Evolutionary conservation across 2,888 invertebrate species (phyloP), one percentile per base, ranked within the genome.

Genomic region (Hoplodrina ambigua): DNA sequence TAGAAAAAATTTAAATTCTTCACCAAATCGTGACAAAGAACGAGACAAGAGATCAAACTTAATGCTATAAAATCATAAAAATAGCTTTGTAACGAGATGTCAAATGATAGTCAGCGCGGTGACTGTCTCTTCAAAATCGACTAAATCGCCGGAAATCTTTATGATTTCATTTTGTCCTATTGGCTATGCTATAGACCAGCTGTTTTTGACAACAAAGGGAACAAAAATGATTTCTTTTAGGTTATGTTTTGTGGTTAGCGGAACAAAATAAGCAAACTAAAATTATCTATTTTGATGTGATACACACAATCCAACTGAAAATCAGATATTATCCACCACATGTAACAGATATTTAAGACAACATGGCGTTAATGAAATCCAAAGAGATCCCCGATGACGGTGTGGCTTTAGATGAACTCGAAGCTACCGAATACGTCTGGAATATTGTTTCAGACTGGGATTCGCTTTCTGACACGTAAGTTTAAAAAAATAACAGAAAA

Each of bases 341-440:
- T 30, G 7, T 37, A 50, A 44, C 13, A 49, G 6, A 30, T 13
- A 30, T 68, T 56, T 5, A 46, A 46, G 46, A 4, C 30, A 60
- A 49, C 25, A 97, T 97, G 97, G 97, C 97, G 62, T 89, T 97
- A 72, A 91, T 94, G 79, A 95, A 92, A 82, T 90, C 91, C n/a
- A 93, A 86, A 59, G 92, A 96, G 7, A 84, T 97, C 49, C 97
- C 97, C 0, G 78, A 92, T 78, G 97, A 97, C 93, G 97, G 97
- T 0, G 95, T 97, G 0, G 52, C 91, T 46, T 84, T 98, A 61
- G 89, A 91, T 6, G 96, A 96, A 90, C 70, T 93, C 0, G 96
- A 97, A 85, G 98, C 97, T 1, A 75, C 96, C 0, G 72, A 87
- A 3, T 97, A 97, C 87, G 97, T 97, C 82, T 96, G 96, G 96